These are phyloP conservation scores for Neopipo cinnamomea DNA, from an alignment of 2,113 vertebrate genomes.

Conservation along the genomic window DNA sequence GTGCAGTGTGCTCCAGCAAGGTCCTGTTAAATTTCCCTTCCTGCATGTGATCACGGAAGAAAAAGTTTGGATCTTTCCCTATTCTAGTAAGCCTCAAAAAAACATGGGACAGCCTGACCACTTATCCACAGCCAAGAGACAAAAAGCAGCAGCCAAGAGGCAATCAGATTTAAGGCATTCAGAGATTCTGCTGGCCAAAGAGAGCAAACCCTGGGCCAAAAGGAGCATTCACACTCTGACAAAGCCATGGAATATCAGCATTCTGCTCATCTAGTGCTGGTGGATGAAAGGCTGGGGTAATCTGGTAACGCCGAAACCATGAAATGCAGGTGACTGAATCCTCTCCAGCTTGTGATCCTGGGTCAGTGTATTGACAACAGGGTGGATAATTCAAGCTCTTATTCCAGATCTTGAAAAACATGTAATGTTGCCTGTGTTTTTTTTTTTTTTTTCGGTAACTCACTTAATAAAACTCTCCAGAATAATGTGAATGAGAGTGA, in stretches of 20 bases:
- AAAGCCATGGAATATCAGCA: background rate
- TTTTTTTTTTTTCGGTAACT: background rate
- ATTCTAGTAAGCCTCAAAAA: background rate
- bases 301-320: background rate
- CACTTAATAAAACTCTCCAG: background rate
- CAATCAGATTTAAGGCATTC: background rate
- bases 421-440: background rate
- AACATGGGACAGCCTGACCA: background rate
- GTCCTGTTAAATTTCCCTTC: background rate
- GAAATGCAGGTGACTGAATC: background rate
- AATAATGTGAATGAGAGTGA: background rate
- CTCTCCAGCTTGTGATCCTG: background rate
- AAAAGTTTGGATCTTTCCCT: background rate
- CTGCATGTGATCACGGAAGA: background rate
- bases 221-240: background rate
- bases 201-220: background rate
- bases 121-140: background rate
- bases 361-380: background rate
- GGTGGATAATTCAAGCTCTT: background rate
- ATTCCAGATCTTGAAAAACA: background rate
- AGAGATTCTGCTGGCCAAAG: background rate
- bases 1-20: background rate
- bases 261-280: background rate
- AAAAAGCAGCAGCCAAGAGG: background rate
- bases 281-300: background rate